Evolutionary conservation across 2,888 invertebrate species (phyloP), one percentile per base, ranked within the genome.

Genomic region (Tholera decimalis): DNA sequence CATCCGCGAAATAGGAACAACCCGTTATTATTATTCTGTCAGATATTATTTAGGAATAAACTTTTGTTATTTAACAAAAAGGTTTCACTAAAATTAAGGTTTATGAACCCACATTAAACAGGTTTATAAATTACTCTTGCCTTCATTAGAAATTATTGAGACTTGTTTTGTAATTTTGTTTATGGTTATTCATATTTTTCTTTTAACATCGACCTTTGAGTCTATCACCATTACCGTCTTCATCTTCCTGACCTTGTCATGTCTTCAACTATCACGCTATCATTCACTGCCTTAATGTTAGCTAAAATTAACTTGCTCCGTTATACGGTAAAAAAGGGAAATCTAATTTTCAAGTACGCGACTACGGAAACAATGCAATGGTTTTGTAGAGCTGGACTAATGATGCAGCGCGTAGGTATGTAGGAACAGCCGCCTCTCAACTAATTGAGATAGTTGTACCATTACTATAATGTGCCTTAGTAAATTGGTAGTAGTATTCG

Each of bases 1-100:
- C 88, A 88, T 88, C 88, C 85, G 85, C 81, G 80, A 87, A 89
- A 88, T 88, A 88, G 83, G 84, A 88, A 88, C 85, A 85, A 85
- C 83, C 85, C 83, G 83, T 84, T 85, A 88, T 86, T 85, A 88
- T 86, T 86, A 86, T 89, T 83, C 83, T 78, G 83, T 84, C 83
- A 84, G 80, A 87, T 85, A 90, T 88, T 86, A 89, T 84, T 86
- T 84, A 83, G 79, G 81, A 82, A 84, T 63, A 83, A 85, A 85
- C 77, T 84, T 85, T 80, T 66, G 69, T 68, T 67, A 57, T 72
- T 51, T 57, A 65, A 63, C 30, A 60, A 73, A 68, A 63, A 68
- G 44, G 49, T 59, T 51, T 60, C 22, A 15, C 22, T 47, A 33
- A 60, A 39, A 63, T 61, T 39, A 39, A 60, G 28, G 8, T 44